Evolutionary conservation across 2,113 vertebrate species (phyloP).

Genomic region (Sinocyclocheilus grahami): DNA sequence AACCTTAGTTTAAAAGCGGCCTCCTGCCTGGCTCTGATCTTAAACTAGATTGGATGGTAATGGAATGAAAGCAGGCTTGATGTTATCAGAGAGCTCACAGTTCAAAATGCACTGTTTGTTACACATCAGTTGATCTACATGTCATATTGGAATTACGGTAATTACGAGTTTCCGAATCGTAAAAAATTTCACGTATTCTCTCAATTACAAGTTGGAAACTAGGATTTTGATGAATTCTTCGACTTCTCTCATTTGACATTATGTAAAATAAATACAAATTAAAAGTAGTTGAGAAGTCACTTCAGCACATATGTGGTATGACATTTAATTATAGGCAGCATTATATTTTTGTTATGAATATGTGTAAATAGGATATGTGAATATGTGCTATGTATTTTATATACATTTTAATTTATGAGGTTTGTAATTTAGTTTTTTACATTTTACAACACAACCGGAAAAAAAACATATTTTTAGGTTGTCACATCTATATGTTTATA

Average conservation of each 20-base stretch:
- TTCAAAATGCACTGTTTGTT: conserved; percentile 21
- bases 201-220: background rate
- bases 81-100: conserved; percentile 31
- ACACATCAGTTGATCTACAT: conserved; percentile 7
- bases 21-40: conserved; percentile 80
- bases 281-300: background rate
- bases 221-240: background rate
- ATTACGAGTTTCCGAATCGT: background rate
- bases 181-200: background rate
- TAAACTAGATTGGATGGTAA: conserved; percentile 77
- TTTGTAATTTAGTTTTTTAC: background rate
- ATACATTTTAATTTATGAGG: no score
- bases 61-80: conserved; percentile 59
- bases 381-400: background rate
- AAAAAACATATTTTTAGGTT: no score
- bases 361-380: background rate
- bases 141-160: background rate
- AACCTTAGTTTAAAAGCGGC: conserved; percentile 87
- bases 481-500: background rate
- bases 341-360: background rate
- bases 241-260: background rate
- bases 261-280: background rate
- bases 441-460: background rate
- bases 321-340: background rate
- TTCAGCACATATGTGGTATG: background rate